Base-by-base conservation (phyloP, 1,140 invertebrate species). In the Pinna nobilis region DNA sequence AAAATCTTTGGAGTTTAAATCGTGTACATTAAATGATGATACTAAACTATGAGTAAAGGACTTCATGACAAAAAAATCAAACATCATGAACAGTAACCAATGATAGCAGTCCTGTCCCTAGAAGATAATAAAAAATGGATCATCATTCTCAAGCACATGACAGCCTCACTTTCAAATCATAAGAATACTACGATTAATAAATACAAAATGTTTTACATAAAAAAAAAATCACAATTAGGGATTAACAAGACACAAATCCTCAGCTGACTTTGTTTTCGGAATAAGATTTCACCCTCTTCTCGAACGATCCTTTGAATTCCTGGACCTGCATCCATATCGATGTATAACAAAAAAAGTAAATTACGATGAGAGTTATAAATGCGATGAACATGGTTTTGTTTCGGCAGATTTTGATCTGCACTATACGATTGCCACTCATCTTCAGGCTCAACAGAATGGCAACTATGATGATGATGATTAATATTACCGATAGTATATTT, bases 271-370 rank as follows among this genome's bases (percentile, higher is more conserved):
- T 63, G 0, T 20, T 23, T 25, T 64, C 59, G 6, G 65, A 49
- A 41, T 75, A 70, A 51, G 69, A 75, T 50, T 75, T 78, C 6
- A 79, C 50, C 53, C 76, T 76, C 65, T 84, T 84, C 60, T 81
- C 82, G 69, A 84, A 76, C n/a, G 82, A 81, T 9, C 84, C 79
- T 63, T 82, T 82, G 47, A 86, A 80, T 39, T 86, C 84, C 69
- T 83, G 79, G 2, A 80, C 80, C 33, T 82, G 80, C 79, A 87
- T 82, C 83, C 84, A 84, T 32, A 86, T 81, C 20, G 84, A 82
- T 20, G 85, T 86, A 59, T 83, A 83, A 70, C 83, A 87, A 78
- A 86, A 82, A 66, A 87, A 81, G 66, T 87, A 87, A 13, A 87
- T 72, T 15, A 86, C 25, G 11, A 87, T 70, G 4, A 86, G 59